Evolutionary conservation across 2,797 vertebrate genomes (phyloP), one percentile per base, ranked within the genome.

Genomic region (Rhinella marina): DNA sequence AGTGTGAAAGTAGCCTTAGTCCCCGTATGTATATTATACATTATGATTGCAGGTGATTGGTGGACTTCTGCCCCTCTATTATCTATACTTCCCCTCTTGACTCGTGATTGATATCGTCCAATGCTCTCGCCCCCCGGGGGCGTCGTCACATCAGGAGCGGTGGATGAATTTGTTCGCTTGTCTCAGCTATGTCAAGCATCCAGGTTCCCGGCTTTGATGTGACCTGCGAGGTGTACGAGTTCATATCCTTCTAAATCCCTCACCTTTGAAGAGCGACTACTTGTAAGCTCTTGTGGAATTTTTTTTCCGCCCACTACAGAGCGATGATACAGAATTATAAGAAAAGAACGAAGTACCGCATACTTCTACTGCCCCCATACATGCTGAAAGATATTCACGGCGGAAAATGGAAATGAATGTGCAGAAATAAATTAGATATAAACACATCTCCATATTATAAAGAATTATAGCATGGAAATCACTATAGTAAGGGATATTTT

Each of bases 211-310:
- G 16, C 86, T 87, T 77, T 87, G 86, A 83, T 84, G 79, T 84
- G 87, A 84, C 87, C 87, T 88, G 23, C 54, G 79, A 78, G 73
- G 72, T 59, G 87, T 59, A 21, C 62, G 75, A 73, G 80, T 83
- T 82, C 79, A 82, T 68, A 61, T 50, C 70, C 84, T 61, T 52
- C 79, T 82, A 82, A 86, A 82, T 89, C 88, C 79, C 48, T 82
- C 72, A 54, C 66, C 84, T 86, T 89, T 89, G 72, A 86, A 86
- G 73, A 29, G 16, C 52, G 25, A 21, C 62, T 85, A 54, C 79
- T 79, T 82, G 80, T 81, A 61, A 72, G 84, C 64, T 86, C 70
- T 89, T 82, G 70, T 81, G 27, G 21, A 56, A 57, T 57, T n/a
- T 29, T 2, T 79, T 57, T 75, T 75, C 48, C 23, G 21, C 29